phyloP scores from a whole-genome alignment of 2,113 vertebrate species.

The Campylomormyrus numenius region DNA sequence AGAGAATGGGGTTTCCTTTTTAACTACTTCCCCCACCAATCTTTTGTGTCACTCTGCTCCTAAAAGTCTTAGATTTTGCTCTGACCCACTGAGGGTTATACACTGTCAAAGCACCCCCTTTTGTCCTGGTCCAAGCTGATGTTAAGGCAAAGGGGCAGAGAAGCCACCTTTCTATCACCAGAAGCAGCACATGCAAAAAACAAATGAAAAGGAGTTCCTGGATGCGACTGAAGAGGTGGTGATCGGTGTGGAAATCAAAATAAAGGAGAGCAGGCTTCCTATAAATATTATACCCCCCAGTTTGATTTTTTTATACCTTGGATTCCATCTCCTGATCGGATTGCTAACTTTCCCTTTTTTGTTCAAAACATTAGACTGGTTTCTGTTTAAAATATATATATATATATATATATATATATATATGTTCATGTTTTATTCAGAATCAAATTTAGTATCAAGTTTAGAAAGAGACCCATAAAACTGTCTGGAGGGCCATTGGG shows the following conservation, averaged over 20 bases:
- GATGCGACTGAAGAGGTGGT: background rate
- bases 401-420: too few species aligned
- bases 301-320: background rate
- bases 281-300: background rate
- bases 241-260: conserved; percentile 27
- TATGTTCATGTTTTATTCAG: conserved; percentile 43
- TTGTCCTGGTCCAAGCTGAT: conserved; percentile 46
- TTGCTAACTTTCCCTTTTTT: background rate
- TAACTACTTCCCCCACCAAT: conserved; percentile 73
- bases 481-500: conserved; percentile 22
- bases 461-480: conserved; percentile 34
- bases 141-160: conserved; percentile 42
- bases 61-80: conserved; percentile 72
- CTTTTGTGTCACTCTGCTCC: conserved; percentile 67
- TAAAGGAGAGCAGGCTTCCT: conserved; percentile 28
- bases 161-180: conserved; percentile 39
- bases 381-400: conserved; percentile 1
- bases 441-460: conserved; percentile 42
- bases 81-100: conserved; percentile 65
- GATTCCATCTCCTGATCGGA: background rate
- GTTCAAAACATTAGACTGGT: background rate
- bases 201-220: conserved; percentile 25
- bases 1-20: conserved; percentile 78
- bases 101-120: conserved; percentile 58
- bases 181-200: conserved; percentile 45